phyloP scores from a whole-genome alignment of 2,888 invertebrate genomes.

The Eupelmus urozonus region DNA sequence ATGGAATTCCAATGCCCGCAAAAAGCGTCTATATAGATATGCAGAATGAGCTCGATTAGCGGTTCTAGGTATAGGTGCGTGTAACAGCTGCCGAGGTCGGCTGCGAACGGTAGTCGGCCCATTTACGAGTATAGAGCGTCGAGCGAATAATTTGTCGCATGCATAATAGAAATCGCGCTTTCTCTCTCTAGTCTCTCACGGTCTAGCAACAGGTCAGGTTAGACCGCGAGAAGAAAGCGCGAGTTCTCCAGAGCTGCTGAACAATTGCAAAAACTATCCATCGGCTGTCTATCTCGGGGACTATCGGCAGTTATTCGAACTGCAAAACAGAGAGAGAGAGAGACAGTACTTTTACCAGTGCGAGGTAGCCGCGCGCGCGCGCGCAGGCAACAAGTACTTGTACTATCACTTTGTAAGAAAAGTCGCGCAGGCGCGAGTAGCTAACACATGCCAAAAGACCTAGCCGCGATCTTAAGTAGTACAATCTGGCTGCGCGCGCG shows the following conservation, averaged over 20 bases:
- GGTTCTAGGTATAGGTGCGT: too few relatives aligned
- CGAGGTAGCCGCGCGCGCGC: conserved; percentile 2
- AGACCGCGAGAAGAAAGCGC: neutral
- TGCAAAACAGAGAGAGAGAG: too few relatives aligned
- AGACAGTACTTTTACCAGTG: conserved; percentile 14
- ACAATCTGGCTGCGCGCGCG: too few relatives aligned
- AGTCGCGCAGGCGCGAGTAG: conserved; percentile 6
- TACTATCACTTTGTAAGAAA: neutral
- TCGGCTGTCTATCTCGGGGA: neutral
- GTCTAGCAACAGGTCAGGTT: conserved; percentile 38
- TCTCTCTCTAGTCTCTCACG: neutral
- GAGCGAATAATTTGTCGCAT: conserved; percentile 1
- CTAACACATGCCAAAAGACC: neutral
- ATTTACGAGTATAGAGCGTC: neutral
- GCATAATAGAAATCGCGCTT: neutral
- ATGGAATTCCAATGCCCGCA: too few relatives aligned
- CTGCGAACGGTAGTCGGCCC: too few relatives aligned
- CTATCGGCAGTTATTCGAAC: too few relatives aligned
- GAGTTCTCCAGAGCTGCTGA: too few relatives aligned
- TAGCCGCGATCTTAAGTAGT: neutral
- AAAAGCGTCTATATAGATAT: too few relatives aligned
- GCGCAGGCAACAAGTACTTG: conserved; percentile 42
- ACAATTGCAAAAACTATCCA: neutral
- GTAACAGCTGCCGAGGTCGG: too few relatives aligned
- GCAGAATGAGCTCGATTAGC: too few relatives aligned